Evolutionary conservation across 1,140 invertebrate species (phyloP), one percentile per base, ranked within the genome.

Genomic region (Homalodisca vitripennis): DNA sequence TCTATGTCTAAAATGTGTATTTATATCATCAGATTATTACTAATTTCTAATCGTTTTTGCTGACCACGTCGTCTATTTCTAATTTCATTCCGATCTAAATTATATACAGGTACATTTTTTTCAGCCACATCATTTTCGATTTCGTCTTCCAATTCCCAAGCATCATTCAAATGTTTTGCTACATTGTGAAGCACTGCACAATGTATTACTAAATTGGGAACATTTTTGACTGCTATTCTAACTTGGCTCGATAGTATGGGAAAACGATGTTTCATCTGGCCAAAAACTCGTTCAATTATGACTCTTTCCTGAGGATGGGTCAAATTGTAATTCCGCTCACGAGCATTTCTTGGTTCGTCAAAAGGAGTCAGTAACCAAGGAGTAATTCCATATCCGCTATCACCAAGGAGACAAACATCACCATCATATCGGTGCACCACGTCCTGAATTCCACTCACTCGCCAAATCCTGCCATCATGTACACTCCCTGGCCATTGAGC

Each of bases 81-180:
- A 14, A 53, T 22, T 14, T 12, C 48, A 22, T 53, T 53, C 20
- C 20, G 48, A 22, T 53, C 48, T 22, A 53, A 53, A 53, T 22
- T 14, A 53, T 53, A 6, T 22, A 14, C 20, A 53, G 48, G 20
- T 14, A 14, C 12, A 53, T 14, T 22, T 12, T 14, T 6, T 22
- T 14, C 48, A 53, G 12, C 12, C 6, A 53, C 20, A 53, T 6
- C 12, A 53, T 53, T 14, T 22, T 53, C 48, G 48, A 14, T 53
- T 12, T 3, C 48, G 3, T 53, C 48, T 14, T 53, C 48, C 29
- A 26, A 62, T n/a, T 30, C 57, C 29, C 24, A 62, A 62, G 3
- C 57, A 29, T 62, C 57, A 62, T 62, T 29, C 22, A 62, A 62
- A 62, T 62, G 29, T 62, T 62, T 62, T 62, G 57, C 29, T 12